Conservation (phyloP, 2,113 vertebrate species). For the Lagenorhynchus albirostris region DNA sequence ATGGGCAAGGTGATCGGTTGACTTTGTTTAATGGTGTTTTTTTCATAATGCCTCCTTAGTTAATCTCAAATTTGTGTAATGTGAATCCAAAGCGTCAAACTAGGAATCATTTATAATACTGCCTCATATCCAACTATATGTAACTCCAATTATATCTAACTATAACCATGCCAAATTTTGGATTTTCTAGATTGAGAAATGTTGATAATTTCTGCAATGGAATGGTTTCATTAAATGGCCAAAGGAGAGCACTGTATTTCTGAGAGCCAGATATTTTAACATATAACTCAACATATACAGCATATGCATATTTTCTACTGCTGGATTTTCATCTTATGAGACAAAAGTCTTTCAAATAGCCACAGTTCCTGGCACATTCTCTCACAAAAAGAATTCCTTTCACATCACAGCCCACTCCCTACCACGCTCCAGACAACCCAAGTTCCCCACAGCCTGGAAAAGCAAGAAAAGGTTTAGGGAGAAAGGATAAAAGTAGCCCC, state of each 20-base stretch:
- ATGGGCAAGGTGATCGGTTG: neutral
- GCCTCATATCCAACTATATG: neutral
- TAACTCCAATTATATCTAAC: neutral
- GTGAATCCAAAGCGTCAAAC: neutral
- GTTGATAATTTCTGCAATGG: slow-evolving; percentile 9
- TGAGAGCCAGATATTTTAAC: neutral
- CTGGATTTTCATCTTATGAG: slow-evolving; percentile 6
- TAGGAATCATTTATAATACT: neutral
- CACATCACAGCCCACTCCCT: neutral
- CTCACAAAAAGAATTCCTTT: slow-evolving; percentile 12
- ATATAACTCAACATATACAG: neutral
- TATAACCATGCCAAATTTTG: neutral
- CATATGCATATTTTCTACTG: neutral
- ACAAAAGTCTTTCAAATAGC: neutral
- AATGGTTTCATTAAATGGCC: slow-evolving; percentile 30
- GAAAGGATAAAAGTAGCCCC: neutral
- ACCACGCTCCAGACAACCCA: neutral
- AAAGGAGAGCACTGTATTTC: neutral
- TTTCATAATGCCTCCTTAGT: neutral
- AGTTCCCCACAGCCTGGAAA: neutral
- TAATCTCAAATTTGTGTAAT: slow-evolving; percentile 4
- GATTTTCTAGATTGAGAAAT: neutral
- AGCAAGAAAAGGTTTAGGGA: neutral
- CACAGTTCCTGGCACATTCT: neutral
- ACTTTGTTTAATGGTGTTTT: neutral